Percentiles rank a stretch among this genome's conserved stretches.
Conservation (phyloP, 2,888 invertebrate species). For the Diaphora mendica region DNA sequence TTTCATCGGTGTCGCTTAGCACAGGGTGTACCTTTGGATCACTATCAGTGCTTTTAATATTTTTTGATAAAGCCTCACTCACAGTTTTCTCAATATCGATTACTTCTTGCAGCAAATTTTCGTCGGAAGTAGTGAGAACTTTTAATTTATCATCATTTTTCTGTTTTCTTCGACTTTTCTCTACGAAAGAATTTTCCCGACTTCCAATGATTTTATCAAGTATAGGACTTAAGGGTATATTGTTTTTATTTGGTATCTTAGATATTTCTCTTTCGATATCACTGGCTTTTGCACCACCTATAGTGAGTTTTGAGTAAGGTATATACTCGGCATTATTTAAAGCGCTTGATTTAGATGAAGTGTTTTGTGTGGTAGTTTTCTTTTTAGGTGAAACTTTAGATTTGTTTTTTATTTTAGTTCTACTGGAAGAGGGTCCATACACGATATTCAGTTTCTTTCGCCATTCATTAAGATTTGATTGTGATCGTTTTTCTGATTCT, state of each 20-base stretch:
- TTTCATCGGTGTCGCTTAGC: slow-evolving; percentile 49
- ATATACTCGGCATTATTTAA: slow-evolving; percentile 77
- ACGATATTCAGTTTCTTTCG: slow-evolving; percentile 72
- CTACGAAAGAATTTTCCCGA: slow-evolving; percentile 71
- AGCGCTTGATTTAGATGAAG: slow-evolving; percentile 25
- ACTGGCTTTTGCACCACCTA: slow-evolving; percentile 77
- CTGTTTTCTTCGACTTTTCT: slow-evolving; percentile 57
- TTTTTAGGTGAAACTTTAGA: slow-evolving; percentile 48
- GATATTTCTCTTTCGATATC: slow-evolving; percentile 79
- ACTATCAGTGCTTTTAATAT: slow-evolving; percentile 45
- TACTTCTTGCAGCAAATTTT: slow-evolving; percentile 79
- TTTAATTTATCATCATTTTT: slow-evolving; percentile 56
- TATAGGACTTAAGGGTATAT: slow-evolving; percentile 73
- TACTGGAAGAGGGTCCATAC: slow-evolving; percentile 63
- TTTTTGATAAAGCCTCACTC: slow-evolving; percentile 68
- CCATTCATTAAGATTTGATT: slow-evolving; percentile 72
- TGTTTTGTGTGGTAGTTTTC: slow-evolving; percentile 24
- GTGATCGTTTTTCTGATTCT: slow-evolving; percentile 53
- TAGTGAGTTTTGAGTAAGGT: slow-evolving; percentile 80
- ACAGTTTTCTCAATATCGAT: slow-evolving; percentile 75
- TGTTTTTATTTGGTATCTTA: slow-evolving; percentile 66
- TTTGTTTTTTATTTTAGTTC: slow-evolving; percentile 52
- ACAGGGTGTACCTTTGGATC: slow-evolving; percentile 39
- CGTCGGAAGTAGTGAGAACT: slow-evolving; percentile 77
- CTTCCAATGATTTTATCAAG: slow-evolving; percentile 76